Evolutionary conservation across 2,797 vertebrate species (phyloP), one percentile per base, ranked within the genome.

Genomic region (Pseudomugil gertrudae): DNA sequence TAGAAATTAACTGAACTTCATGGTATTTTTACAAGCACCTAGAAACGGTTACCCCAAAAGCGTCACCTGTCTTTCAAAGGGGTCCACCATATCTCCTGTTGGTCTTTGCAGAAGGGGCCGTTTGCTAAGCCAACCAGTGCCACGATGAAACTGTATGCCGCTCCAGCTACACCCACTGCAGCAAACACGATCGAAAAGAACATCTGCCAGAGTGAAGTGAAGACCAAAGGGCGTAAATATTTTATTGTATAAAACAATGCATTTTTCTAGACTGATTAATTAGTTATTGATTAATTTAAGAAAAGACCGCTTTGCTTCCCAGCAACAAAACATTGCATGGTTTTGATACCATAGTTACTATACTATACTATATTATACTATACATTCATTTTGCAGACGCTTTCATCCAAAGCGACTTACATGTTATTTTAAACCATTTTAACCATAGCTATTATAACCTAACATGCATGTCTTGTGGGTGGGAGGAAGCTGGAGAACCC

Each of bases 131-230:
- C 94, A 0, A 90, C 1, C 3, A 73, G 0, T 0, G 94, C 91
- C 69, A 91, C 84, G 0, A 13, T 0, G 5, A 94, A 87, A 58
- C 92, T 91, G 70, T 94, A 95, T 33, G 89, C 19, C 1, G 87
- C 90, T 0, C 95, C 94, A 0, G 30, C 66, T 0, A 76, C 79
- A 7, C 94, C 94, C 47, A 92, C 51, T 0, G 64, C 89, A 5
- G 94, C 90, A 40, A 94, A 90, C 2, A 76, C 19, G 53, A 95
- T 90, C 1, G 94, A 94, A 0, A 95, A 50, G 69, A 93, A 92
- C 94, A 95, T 95, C 94, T 95, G 79, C 48, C 66, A 68, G 66
- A 9, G 60, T 36, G 53, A 53, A 68, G 40, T 8, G 10, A 73
- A 3, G 40, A 45, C 2, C 1, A 66, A 19, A 65, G 1, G 13